phyloP scores from a whole-genome alignment of 2,888 invertebrate genomes.

The Bugula neritina region DNA sequence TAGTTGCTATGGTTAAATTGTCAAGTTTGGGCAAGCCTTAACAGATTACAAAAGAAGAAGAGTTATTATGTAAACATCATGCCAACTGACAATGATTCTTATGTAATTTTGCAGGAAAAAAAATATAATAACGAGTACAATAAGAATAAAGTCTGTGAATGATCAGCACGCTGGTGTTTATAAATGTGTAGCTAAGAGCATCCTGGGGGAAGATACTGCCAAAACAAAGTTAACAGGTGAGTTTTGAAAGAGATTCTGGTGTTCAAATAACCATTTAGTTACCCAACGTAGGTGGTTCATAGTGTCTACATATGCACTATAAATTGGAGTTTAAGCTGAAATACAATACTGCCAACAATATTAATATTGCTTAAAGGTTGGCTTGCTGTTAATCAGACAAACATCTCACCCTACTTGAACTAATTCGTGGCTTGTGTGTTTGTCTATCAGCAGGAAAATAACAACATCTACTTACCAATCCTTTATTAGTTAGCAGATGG shows the following conservation, averaged over 20 bases:
- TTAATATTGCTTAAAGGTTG: too few species aligned
- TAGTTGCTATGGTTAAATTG: too few species aligned
- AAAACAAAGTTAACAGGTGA: conserved; percentile 22
- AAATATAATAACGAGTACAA: not conserved
- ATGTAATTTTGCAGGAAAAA: conserved; percentile 23
- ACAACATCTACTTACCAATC: not conserved
- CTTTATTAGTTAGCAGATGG: not conserved
- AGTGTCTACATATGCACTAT: too few species aligned
- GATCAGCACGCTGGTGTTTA: not conserved
- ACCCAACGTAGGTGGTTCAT: too few species aligned
- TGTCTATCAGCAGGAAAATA: not conserved
- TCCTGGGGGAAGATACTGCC: conserved; percentile 1
- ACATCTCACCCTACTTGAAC: too few species aligned
- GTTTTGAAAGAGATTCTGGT: too few species aligned
- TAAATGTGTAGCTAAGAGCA: conserved; percentile 5
- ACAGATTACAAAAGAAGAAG: not conserved
- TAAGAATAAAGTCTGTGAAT: conserved; percentile 12
- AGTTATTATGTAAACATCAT: not conserved
- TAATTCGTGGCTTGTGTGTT: not conserved
- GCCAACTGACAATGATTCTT: too few species aligned
- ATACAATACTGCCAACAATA: too few species aligned
- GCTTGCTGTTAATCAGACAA: too few species aligned
- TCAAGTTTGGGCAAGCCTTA: too few species aligned
- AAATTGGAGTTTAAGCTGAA: too few species aligned
- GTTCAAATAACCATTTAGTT: too few species aligned